Percentiles rank a stretch among this genome's conserved stretches.
phyloP scores from a whole-genome alignment of 2,113 vertebrate species.

The Craseonycteris thonglongyai region DNA sequence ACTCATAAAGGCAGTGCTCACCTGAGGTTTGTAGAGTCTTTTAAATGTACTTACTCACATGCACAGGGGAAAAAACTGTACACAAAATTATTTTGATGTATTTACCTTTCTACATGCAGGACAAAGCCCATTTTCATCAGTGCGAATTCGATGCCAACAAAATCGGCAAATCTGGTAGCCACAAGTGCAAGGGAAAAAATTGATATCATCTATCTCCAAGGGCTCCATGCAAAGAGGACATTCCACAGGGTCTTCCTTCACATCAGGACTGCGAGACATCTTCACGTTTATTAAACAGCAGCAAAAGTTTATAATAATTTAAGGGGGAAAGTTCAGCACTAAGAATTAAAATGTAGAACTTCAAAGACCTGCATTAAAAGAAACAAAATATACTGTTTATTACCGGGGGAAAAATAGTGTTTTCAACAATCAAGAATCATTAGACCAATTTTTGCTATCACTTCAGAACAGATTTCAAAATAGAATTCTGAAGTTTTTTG shows the following conservation, averaged over 20 bases:
- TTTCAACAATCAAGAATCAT: slow-evolving; percentile 10
- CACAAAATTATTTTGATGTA: slow-evolving; percentile 28
- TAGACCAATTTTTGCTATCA: background rate
- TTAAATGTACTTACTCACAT: background rate
- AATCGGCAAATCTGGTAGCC: slow-evolving; percentile 99
- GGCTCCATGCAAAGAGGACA: slow-evolving; percentile 99
- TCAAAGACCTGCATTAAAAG: slow-evolving; percentile 75
- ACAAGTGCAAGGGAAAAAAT: slow-evolving; percentile 99
- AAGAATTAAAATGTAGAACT: slow-evolving; percentile 72
- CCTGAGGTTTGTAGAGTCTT: background rate
- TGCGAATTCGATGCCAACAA: slow-evolving; percentile 99
- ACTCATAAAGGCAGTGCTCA: background rate
- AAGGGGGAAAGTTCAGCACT: slow-evolving; percentile 78
- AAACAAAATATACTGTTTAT: slow-evolving; percentile 51
- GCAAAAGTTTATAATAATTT: slow-evolving; percentile 87
- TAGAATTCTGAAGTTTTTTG: background rate
- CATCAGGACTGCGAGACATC: slow-evolving; percentile 99
- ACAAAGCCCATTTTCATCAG: slow-evolving; percentile 99
- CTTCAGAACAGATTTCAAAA: background rate
- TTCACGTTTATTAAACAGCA: slow-evolving; percentile 81
- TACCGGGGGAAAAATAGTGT: background rate
- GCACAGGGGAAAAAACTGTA: background rate
- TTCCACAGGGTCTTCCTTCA: slow-evolving; percentile 98
- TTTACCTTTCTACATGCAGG: slow-evolving; percentile 99
- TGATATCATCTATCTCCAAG: slow-evolving; percentile 98